Base-by-base conservation (phyloP, 2,888 invertebrate species). In the Bellardia bayeri region DNA sequence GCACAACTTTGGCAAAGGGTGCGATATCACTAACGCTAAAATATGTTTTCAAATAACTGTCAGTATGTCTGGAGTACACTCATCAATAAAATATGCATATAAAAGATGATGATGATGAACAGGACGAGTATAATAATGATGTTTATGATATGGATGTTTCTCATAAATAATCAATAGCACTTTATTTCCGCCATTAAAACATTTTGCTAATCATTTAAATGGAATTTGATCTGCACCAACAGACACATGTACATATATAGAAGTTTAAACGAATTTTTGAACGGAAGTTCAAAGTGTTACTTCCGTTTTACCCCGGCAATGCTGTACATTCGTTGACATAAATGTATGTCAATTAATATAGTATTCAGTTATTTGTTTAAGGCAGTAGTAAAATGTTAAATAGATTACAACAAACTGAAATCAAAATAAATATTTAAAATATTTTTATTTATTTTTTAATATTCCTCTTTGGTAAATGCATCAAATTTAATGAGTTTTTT, bases 221-320 rank as follows among this genome's bases (percentile, higher is more conserved):
- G 42, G 16, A 72, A 64, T 71, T 63, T 37, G 14, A 76, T 66
- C 11, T 23, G 4, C 5, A 3, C 3, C 13, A 14, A 33, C 7
- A 61, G 37, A 0, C 6, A 45, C 45, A n/a, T 42, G 2, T 1
- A 54, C 40, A 51, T 23, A 49, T 11, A 13, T 11, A 71, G 9
- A n/a, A 23, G 9, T 40, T 63, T 63, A n/a, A 14, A 54, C 56
- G 16, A 6, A 6, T 54, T 51, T 40, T n/a, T 14, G 49, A 80
- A 16, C 79, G 82, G 86, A 86, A 71, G 75, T 76, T 9, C 33
- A 75, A 79, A 75, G 86, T 86, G 82, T 75, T 75, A 75, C 69
- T 79, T 83, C 82, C 82, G 86, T 56, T 86, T 82, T n/a, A 54
- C 13, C 11, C n/a, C 45, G 66, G 33, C 56, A 64, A 64, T 72